Conservation (phyloP, 2,113 vertebrate species). For the Apus apus region DNA sequence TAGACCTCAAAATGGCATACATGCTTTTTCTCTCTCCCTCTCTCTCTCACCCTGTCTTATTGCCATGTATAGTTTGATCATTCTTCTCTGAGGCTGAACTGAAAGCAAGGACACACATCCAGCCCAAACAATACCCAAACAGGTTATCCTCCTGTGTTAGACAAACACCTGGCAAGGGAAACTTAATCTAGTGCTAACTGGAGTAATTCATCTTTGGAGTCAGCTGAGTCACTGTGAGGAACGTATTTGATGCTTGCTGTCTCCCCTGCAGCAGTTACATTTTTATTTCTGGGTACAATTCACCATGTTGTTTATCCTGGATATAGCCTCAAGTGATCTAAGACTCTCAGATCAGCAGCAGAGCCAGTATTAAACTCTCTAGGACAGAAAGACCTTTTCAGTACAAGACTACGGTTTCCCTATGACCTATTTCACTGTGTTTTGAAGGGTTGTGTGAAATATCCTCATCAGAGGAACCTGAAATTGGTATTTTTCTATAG, state of each 20-base stretch:
- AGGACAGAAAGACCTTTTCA: conserved; percentile 1
- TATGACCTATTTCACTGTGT: not conserved
- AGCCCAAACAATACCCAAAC: not conserved
- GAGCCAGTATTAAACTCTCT: not conserved
- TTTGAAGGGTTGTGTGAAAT: not conserved
- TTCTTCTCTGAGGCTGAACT: not conserved
- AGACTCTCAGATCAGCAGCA: conserved; percentile 7
- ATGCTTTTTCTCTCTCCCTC: not conserved
- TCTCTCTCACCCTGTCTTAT: not conserved
- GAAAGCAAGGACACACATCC: not conserved
- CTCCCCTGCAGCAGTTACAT: conserved; percentile 1
- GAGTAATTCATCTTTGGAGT: conserved; percentile 16
- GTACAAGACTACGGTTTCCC: not conserved
- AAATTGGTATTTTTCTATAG: not conserved
- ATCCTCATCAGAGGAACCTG: not conserved
- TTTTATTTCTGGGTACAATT: conserved; percentile 27
- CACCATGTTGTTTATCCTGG: conserved; percentile 16
- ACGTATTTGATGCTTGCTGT: not conserved
- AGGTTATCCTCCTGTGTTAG: not conserved
- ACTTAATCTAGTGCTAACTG: conserved; percentile 1
- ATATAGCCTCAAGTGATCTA: conserved; percentile 4
- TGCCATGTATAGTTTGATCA: not conserved
- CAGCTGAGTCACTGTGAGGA: not conserved
- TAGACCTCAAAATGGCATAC: not conserved
- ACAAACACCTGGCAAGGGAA: not conserved